Evolutionary conservation across 2,113 vertebrate species (phyloP), one percentile per base, ranked within the genome.

Genomic region (Accipiter virgatus): DNA sequence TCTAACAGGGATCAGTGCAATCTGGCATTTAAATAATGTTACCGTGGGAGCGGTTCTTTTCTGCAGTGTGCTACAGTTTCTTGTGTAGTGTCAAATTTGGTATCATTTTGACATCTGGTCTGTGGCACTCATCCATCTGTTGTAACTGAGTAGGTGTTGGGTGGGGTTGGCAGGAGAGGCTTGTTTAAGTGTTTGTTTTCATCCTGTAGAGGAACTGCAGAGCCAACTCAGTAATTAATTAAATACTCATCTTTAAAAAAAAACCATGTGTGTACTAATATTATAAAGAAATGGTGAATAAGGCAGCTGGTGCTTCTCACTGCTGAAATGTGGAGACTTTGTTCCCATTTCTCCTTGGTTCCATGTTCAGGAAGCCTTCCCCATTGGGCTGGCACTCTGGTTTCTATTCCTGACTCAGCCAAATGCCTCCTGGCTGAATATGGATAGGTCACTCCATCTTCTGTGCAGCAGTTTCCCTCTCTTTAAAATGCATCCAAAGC

Each of bases 151-250:
- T 95, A 91, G 93, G 88, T 91, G 94, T 89, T 91, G 94, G 94
- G 95, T 91, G 91, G 62, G 73, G 96, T 43, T 94, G 94, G 81
- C 86, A 95, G 62, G 45, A 94, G 70, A 89, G 66, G 72, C 66
- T 91, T 71, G 75, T 90, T 93, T 74, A 91, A 94, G 82, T 80
- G 89, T 87, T 95, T 96, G 94, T 94, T 97, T 97, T 94, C 74
- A 73, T 81, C 66, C 65, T 80, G 77, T 7, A 74, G 61, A 91
- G n/a, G 65, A 96, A 89, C 1, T 32, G 59, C 79, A 92, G 72
- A 92, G 55, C 32, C 71, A 90, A 58, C 48, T 95, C 53, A 42
- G 83, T 72, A 84, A 86, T 75, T 74, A 94, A 82, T 55, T 71
- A 84, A 91, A 91, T 53, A 63, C 21, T 56, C 20, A n/a, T 58